Evolutionary conservation across 2,888 invertebrate genomes (phyloP).

Genomic region (Drosophila nigricruria): DNA sequence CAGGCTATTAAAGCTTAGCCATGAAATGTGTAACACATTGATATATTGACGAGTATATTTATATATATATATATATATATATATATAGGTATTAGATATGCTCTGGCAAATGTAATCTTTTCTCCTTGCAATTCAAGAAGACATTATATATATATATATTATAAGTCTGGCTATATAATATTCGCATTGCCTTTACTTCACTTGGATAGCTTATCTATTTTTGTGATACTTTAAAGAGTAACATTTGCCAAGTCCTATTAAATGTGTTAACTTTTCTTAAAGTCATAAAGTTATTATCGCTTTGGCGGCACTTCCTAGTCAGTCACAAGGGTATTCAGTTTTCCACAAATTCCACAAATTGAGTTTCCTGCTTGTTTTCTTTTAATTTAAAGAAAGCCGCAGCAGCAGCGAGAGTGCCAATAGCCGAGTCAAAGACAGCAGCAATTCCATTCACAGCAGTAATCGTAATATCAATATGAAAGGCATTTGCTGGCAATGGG

Average conservation of each 20-base stretch:
- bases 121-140: neutral
- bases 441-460: conserved; percentile 18
- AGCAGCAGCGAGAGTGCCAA: conserved; percentile 1
- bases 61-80: neutral
- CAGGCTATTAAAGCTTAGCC: neutral
- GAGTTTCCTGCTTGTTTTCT: neutral
- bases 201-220: neutral
- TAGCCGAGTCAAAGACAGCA: neutral
- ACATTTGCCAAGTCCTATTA: neutral
- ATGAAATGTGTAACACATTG: conserved; percentile 2
- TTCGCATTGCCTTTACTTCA: neutral
- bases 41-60: neutral
- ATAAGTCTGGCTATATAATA: neutral
- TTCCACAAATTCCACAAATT: neutral
- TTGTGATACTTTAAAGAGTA: neutral
- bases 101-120: neutral
- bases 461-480: conserved; percentile 39
- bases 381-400: conserved; percentile 28
- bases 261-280: neutral
- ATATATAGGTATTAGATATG: neutral
- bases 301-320: neutral
- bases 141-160: neutral
- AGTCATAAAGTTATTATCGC: neutral
- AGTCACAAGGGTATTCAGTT: neutral
- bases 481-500: conserved; percentile 2